Evolutionary conservation across 1,140 invertebrate genomes (phyloP).

Genomic region (Saccostrea echinata): DNA sequence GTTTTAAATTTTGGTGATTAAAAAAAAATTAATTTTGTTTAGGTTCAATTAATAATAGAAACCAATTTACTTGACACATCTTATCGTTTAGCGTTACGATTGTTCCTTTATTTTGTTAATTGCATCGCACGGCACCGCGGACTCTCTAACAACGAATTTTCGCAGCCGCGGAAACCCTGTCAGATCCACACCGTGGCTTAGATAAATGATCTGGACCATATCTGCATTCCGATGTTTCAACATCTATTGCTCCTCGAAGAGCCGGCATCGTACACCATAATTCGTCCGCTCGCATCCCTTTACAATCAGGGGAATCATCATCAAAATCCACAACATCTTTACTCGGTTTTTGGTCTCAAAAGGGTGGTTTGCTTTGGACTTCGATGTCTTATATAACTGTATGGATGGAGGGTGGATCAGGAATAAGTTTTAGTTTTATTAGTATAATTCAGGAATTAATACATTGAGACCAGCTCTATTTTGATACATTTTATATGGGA

Average conservation of each 20-base stretch:
- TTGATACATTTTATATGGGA: background rate
- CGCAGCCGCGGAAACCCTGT: too few relatives aligned
- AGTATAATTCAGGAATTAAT: background rate
- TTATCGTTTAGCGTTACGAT: too few relatives aligned
- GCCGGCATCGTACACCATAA: background rate
- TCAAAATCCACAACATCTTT: background rate
- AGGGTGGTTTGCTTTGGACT: background rate
- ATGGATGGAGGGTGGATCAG: background rate
- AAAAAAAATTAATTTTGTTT: too few relatives aligned
- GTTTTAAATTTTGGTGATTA: too few relatives aligned
- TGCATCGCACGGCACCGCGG: too few relatives aligned
- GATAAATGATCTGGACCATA: too few relatives aligned
- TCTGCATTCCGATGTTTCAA: background rate
- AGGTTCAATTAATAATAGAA: too few relatives aligned
- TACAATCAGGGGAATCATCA: background rate
- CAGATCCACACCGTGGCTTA: too few relatives aligned
- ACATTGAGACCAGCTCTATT: background rate
- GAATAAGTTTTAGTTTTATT: slow-evolving; percentile 9
- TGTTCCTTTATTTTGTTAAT: too few relatives aligned
- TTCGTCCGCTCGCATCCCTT: background rate
- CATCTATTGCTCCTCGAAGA: background rate
- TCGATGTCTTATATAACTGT: background rate
- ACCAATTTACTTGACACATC: too few relatives aligned
- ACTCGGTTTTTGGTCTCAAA: background rate
- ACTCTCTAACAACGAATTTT: too few relatives aligned